These are phyloP conservation scores for Homarus americanus DNA, from an alignment of 1,140 invertebrate genomes.

Conservation along the genomic window DNA sequence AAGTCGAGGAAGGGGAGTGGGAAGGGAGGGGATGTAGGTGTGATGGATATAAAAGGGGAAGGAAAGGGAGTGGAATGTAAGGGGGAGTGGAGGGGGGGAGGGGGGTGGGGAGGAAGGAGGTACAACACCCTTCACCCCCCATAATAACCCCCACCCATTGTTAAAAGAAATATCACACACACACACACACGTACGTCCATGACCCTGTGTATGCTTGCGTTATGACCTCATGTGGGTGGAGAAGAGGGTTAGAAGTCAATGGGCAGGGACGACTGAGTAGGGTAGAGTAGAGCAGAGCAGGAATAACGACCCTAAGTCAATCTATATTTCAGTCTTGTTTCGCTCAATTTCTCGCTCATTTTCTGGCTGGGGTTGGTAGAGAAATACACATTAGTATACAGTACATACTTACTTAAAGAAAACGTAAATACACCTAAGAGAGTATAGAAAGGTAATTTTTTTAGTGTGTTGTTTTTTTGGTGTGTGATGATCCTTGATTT, in stretches of 20 bases:
- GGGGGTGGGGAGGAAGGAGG: neutral
- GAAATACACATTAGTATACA: neutral
- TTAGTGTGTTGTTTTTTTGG: too few relatives aligned
- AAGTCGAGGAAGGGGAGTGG: neutral
- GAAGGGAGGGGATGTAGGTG: neutral
- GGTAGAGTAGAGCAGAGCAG: neutral
- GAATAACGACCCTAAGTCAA: neutral
- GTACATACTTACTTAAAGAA: neutral
- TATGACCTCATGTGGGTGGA: neutral
- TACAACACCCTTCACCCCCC: too few relatives aligned
- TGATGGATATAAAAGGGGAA: neutral
- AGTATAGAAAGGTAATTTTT: neutral
- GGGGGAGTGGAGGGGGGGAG: neutral
- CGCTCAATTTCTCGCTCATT: too few relatives aligned
- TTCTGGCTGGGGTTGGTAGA: too few relatives aligned
- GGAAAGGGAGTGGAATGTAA: neutral
- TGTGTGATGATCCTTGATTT: too few relatives aligned
- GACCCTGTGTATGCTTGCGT: too few relatives aligned
- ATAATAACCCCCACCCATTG: too few relatives aligned
- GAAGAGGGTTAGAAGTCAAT: neutral
- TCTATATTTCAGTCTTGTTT: too few relatives aligned
- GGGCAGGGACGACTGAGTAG: neutral
- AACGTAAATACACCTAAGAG: neutral
- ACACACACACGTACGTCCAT: too few relatives aligned
- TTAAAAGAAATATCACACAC: too few relatives aligned